phyloP scores from a whole-genome alignment of 2,797 vertebrate genomes.

The Cossypha caffra region DNA sequence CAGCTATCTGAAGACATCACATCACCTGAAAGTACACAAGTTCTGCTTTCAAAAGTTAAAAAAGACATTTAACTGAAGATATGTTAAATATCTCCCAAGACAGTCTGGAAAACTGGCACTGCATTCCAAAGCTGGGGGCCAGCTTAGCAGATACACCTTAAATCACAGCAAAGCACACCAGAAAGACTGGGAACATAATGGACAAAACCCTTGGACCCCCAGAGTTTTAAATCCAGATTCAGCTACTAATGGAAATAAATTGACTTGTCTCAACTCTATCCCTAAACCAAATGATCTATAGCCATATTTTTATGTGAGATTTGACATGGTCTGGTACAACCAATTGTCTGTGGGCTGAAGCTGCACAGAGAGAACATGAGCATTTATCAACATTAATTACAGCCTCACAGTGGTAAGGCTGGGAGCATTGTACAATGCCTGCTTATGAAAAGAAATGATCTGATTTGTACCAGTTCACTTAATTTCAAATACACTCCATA shows the following conservation, averaged over 20 bases:
- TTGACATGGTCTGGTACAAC: slow-evolving; percentile 49
- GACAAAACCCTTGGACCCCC: background rate
- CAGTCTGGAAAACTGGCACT: background rate
- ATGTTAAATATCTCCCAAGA: background rate
- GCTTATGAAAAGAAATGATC: slow-evolving; percentile 41
- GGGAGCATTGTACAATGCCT: background rate
- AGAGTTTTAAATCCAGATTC: background rate
- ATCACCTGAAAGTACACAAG: slow-evolving; percentile 12
- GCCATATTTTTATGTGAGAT: slow-evolving; percentile 50
- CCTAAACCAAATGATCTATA: slow-evolving; percentile 46
- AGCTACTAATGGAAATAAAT: slow-evolving; percentile 54
- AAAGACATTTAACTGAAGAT: slow-evolving; percentile 27
- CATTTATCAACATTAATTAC: slow-evolving; percentile 67
- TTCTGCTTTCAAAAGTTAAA: slow-evolving; percentile 43
- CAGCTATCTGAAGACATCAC: slow-evolving; percentile 23
- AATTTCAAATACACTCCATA: background rate
- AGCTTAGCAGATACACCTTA: background rate
- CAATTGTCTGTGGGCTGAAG: slow-evolving; percentile 47
- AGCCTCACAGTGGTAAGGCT: background rate
- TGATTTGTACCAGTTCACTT: slow-evolving; percentile 14
- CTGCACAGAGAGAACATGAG: slow-evolving; percentile 23
- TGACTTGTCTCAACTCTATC: slow-evolving; percentile 46
- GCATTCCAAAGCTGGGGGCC: background rate
- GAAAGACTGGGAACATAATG: background rate
- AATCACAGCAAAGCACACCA: background rate